Evolutionary conservation across 1,140 invertebrate species (phyloP), one percentile per base, ranked within the genome.

Genomic region (Hyles euphorbiae): DNA sequence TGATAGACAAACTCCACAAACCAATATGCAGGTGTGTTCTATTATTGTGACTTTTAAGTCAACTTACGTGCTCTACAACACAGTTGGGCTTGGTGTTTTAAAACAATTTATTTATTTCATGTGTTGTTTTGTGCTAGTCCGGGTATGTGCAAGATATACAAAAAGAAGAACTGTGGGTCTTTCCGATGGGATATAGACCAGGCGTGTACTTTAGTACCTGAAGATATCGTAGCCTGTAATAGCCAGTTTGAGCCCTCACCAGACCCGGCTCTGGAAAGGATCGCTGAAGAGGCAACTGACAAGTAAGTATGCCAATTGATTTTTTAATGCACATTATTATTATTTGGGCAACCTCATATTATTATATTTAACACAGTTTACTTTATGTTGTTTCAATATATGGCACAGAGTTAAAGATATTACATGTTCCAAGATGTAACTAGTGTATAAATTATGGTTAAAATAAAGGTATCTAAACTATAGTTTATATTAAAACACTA

Each of bases 171-270:
- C 54, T 72, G 67, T 68, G 76, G 86, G 45, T 64, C 76, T 3
- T 83, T 90, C 63, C 71, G 78, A 61, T 90, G 88, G 89, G 88
- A 90, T 58, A 90, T 90, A 56, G 86, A 89, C 45, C 84, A 90
- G 70, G 76, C 80, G 0, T 88, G 82, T 56, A 78, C 74, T 4
- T 69, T 90, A 61, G 76, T 83, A 34, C 88, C 89, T 5, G 79
- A 81, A 0, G 86, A 90, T 63, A 90, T 90, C 12, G 81, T 88
- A 4, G 84, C 77, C 6, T 90, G 88, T 57, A 88, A 76, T 64
- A 89, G 88, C 60, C 88, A 90, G 56, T 90, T 89, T 68, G 87
- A 89, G 59, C 83, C 86, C n/a, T 81, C 88, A 0, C 88, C 88
- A 12, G 89, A 90, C 71, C 84, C 86, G 32, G 74, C 65, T 9